These are phyloP conservation scores for Crotalus horridus DNA, from an alignment of 2,113 vertebrate genomes.

Conservation along the genomic window DNA sequence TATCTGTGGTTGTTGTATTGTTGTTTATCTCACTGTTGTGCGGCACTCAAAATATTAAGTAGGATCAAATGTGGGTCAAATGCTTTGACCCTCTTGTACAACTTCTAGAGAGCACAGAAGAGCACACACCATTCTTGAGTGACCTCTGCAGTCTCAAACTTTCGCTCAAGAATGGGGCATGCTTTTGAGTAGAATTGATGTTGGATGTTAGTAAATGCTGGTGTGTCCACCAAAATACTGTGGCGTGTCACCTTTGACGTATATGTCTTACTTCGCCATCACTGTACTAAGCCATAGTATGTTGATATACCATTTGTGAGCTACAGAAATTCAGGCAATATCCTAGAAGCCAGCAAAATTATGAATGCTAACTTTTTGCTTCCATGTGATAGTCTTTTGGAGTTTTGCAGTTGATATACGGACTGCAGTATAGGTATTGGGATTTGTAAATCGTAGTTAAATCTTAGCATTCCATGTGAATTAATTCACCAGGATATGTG, in stretches of 20 bases:
- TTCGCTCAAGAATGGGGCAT: too few relatives aligned
- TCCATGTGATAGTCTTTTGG: neutral
- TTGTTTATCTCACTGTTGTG: neutral
- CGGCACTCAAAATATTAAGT: too few relatives aligned
- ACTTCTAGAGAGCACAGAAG: neutral
- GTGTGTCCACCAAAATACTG: neutral
- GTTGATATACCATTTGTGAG: neutral
- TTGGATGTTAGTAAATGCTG: neutral
- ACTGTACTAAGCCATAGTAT: neutral
- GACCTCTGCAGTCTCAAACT: too few relatives aligned
- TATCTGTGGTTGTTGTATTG: neutral
- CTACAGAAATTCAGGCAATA: neutral
- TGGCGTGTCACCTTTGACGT: neutral
- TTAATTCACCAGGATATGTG: neutral
- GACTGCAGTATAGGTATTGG: neutral
- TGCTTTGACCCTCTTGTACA: neutral
- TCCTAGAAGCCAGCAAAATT: neutral
- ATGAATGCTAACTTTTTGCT: neutral
- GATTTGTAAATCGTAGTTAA: neutral
- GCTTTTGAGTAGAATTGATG: neutral
- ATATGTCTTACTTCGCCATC: neutral
- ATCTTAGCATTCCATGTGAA: neutral
- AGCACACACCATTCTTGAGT: neutral
- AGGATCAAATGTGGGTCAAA: too few relatives aligned
- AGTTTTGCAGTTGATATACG: neutral